These are phyloP conservation scores for Struthidea cinerea DNA, from an alignment of 2,113 vertebrate genomes.

Conservation along the genomic window DNA sequence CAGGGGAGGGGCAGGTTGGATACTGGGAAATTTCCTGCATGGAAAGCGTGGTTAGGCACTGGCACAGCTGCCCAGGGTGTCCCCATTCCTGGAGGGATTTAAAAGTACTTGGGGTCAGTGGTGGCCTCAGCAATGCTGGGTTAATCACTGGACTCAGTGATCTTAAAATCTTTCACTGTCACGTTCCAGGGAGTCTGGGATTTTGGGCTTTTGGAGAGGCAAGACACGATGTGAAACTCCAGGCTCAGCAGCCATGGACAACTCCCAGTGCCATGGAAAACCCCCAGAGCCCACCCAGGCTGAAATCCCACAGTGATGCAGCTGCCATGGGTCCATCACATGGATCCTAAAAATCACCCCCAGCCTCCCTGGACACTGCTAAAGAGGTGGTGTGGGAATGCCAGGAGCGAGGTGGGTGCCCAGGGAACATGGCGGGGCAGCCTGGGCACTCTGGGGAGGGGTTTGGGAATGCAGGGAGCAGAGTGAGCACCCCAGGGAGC, in stretches of 20 bases:
- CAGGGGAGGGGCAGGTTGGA: fast-evolving
- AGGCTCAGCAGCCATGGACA: fast-evolving
- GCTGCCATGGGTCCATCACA: background rate
- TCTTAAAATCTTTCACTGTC: fast-evolving
- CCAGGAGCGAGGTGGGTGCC: no score
- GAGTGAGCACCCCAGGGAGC: background rate
- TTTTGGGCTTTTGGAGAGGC: fast-evolving
- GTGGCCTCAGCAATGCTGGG: background rate
- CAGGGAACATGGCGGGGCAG: fast-evolving
- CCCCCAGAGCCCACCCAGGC: fast-evolving
- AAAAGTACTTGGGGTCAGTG: background rate
- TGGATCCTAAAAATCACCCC: background rate
- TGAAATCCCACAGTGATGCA: fast-evolving
- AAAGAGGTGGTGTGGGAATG: background rate
- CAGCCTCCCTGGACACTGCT: background rate
- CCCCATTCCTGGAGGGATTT: background rate
- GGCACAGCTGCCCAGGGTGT: background rate
- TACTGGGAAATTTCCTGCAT: fast-evolving
- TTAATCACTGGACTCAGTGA: background rate
- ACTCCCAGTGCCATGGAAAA: background rate
- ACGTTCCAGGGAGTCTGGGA: fast-evolving
- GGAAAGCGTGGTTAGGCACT: background rate
- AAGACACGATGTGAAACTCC: fast-evolving
- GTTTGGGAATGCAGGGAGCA: background rate
- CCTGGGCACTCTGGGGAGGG: background rate